Evolutionary conservation across 2,113 vertebrate species (phyloP).

Genomic region (Xiphorhynchus elegans): DNA sequence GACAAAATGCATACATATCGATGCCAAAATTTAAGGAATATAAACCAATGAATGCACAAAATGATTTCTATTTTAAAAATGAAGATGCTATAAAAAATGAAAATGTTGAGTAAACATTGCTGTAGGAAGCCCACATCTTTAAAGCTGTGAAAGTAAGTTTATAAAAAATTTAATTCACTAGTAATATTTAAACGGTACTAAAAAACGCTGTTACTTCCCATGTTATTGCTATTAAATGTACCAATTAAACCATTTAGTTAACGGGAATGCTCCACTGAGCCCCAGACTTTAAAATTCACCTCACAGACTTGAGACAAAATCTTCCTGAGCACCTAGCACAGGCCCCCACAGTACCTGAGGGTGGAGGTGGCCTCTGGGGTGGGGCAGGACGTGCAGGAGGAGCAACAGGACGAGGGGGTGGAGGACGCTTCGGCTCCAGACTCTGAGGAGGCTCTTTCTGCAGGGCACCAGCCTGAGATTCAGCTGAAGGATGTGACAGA

Average conservation of each 20-base stretch:
- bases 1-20: background rate
- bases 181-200: background rate
- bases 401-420: slow-evolving; percentile 88
- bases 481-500: slow-evolving; percentile 67
- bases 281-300: background rate
- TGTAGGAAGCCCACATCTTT: background rate
- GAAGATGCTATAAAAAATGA: background rate
- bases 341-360: slow-evolving; percentile 81
- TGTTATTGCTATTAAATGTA: background rate
- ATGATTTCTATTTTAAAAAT: background rate
- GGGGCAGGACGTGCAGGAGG: slow-evolving; percentile 91
- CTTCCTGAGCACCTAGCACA: background rate
- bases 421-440: slow-evolving; percentile 88
- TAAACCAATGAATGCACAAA: background rate
- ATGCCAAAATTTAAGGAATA: slow-evolving; percentile 13
- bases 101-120: background rate
- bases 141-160: background rate
- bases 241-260: background rate
- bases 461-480: slow-evolving; percentile 75
- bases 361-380: slow-evolving; percentile 94
- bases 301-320: background rate
- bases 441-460: slow-evolving; percentile 74
- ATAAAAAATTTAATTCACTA: background rate
- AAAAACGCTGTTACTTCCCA: background rate
- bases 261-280: background rate